Conservation (phyloP, 2,113 vertebrate genomes). For the Spea bombifrons region DNA sequence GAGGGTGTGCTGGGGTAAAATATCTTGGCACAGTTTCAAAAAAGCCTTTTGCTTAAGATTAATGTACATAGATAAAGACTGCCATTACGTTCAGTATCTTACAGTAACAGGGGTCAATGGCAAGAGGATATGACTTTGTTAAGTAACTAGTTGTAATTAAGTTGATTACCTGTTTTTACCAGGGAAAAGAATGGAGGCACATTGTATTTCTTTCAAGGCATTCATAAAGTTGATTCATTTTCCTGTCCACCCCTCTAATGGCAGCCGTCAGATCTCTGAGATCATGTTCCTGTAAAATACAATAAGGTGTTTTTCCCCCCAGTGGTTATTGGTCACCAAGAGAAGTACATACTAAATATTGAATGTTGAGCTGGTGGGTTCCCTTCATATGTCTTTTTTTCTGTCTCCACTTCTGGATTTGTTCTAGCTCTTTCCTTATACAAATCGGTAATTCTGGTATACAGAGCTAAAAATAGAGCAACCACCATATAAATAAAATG, state of each 20-base stretch:
- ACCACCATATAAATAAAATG: too few relatives aligned
- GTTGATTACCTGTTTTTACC: constrained; percentile 67
- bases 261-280: constrained; percentile 57
- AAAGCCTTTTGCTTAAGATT: background rate
- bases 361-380: background rate
- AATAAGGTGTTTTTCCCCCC: background rate
- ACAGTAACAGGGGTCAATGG: background rate
- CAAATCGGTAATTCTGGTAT: background rate
- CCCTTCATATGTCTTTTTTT: background rate
- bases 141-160: too few relatives aligned
- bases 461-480: background rate
- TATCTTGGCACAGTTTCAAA: background rate
- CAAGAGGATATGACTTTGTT: too few relatives aligned
- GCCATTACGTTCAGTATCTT: background rate
- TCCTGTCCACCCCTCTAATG: constrained; percentile 69
- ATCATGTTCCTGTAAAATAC: constrained; percentile 60
- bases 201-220: constrained; percentile 69
- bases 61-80: background rate
- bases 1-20: background rate
- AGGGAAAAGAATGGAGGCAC: constrained; percentile 75
- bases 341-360: background rate
- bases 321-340: background rate
- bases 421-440: background rate
- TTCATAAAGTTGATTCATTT: constrained; percentile 71
- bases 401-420: background rate